These are phyloP conservation scores for Acanthaster planci DNA, from an alignment of 35 echinoderm and acorn worm species.

Conservation along the genomic window DNA sequence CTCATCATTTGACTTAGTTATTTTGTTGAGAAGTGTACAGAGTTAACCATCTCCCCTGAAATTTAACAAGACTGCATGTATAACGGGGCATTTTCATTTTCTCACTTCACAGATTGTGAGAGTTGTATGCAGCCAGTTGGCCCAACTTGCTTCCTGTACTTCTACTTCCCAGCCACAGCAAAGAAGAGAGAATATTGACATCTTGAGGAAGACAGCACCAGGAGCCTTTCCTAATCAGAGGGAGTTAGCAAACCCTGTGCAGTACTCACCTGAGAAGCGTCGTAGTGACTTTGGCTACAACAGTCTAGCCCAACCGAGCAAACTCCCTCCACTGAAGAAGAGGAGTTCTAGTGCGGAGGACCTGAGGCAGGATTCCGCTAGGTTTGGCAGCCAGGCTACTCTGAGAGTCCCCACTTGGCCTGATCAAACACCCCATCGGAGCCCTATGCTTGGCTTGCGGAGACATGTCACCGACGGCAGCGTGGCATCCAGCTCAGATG, in stretches of 20 bases:
- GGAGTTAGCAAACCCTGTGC: background rate
- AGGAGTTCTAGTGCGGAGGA: slow-evolving; percentile 29
- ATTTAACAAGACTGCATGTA: too few relatives aligned
- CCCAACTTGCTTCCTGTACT: slow-evolving; percentile 45
- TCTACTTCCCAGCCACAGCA: background rate
- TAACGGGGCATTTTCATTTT: background rate
- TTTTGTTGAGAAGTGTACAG: too few relatives aligned
- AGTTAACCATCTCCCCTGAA: too few relatives aligned
- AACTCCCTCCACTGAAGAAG: slow-evolving; percentile 34
- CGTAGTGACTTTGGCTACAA: background rate
- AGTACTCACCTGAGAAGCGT: background rate
- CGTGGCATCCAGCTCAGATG: slow-evolving; percentile 8
- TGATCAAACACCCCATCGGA: background rate
- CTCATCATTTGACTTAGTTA: too few relatives aligned
- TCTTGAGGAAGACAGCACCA: slow-evolving; percentile 35
- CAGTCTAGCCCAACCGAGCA: background rate
- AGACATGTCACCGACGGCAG: slow-evolving; percentile 12
- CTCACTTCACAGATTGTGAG: slow-evolving; percentile 53
- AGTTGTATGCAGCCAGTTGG: slow-evolving; percentile 49
- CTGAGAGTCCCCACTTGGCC: background rate
- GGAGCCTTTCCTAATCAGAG: slow-evolving; percentile 46
- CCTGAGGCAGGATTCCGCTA: background rate
- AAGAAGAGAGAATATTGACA: slow-evolving; percentile 28
- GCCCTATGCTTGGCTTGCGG: slow-evolving; percentile 40
- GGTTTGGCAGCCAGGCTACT: background rate